Evolutionary conservation across 1,140 invertebrate genomes (phyloP), one percentile per base, ranked within the genome.

Genomic region (Popillia japonica): DNA sequence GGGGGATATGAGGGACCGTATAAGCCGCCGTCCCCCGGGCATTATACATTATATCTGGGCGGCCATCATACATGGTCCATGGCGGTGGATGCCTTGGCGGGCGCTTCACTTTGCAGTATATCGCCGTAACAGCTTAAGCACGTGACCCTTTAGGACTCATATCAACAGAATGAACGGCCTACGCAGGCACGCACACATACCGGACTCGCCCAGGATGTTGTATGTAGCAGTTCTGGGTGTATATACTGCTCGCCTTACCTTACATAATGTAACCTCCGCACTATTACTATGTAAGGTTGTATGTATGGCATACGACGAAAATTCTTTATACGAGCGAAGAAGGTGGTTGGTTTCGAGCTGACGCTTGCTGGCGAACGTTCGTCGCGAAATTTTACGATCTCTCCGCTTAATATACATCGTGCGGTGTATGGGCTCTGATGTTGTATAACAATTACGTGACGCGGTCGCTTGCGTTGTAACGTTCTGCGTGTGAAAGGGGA

Each of bases 401-500:
- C 20, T 34, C 61, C 61, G 22, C 61, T 22, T 68, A 68, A 68
- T 68, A 68, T 68, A 68, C 61, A 68, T 68, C 61, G 61, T 34
- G 22, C 61, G 61, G 7, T 23, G 11, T 22, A 68, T 68, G 61
- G 27, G 61, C 61, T 23, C 61, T 22, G 61, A 23, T 68, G 61
- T 68, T 68, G 61, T 68, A 68, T 68, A 68, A 68, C 61, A 68
- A 68, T 68, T 68, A 68, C 61, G 61, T 68, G 61, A 68, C 61
- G 22, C 27, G 17, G 61, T 22, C 20, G 20, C 61, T 68, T 17
- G 2, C 27, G 27, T 34, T 34, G 4, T 34, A 34, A 34, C 27
- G 27, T 34, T 34, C 27, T 34, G 1, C 27, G 27, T 34, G 27
- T 34, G 27, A 34, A 34, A 34, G 27, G 27, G 27, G 4, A 34